Conservation (phyloP, 2,888 invertebrate genomes). For the Serripes groenlandicus region DNA sequence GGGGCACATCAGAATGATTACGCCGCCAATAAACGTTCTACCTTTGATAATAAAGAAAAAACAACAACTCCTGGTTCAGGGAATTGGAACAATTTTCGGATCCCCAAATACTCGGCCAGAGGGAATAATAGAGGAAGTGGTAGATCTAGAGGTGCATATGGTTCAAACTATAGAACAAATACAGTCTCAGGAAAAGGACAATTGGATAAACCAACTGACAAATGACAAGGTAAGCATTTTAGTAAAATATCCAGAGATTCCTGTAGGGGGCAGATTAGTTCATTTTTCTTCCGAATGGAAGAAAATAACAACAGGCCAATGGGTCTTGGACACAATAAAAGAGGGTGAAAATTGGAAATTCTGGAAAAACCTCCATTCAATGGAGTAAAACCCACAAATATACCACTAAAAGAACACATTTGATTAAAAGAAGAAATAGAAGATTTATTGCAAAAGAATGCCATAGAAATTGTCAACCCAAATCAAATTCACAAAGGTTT, state of each 20-base stretch:
- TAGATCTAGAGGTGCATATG: background rate
- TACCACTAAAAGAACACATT: slow-evolving; percentile 7
- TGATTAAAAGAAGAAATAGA: slow-evolving; percentile 31
- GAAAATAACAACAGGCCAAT: too few species aligned
- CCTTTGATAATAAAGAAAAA: too few species aligned
- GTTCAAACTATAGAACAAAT: background rate
- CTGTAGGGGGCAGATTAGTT: slow-evolving; percentile 28
- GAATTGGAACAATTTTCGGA: slow-evolving; percentile 30
- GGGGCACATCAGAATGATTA: too few species aligned
- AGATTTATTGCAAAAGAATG: too few species aligned
- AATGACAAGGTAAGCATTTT: slow-evolving; percentile 40
- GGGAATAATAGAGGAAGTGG: background rate
- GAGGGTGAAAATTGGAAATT: slow-evolving; percentile 41
- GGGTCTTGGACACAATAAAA: slow-evolving; percentile 13
- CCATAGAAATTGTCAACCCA: too few species aligned
- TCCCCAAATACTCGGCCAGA: slow-evolving; percentile 12
- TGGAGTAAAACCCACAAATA: slow-evolving; percentile 29
- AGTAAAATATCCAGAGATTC: slow-evolving; percentile 36
- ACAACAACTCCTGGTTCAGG: background rate
- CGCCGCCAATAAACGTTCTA: too few species aligned
- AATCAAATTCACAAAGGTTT: too few species aligned
- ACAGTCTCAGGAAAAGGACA: too few species aligned
- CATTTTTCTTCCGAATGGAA: slow-evolving; percentile 22
- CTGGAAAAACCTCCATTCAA: background rate
- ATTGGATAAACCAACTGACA: slow-evolving; percentile 6